Evolutionary conservation across 2,888 invertebrate species (phyloP).

Genomic region (Stenoptilia bipunctidactyla): DNA sequence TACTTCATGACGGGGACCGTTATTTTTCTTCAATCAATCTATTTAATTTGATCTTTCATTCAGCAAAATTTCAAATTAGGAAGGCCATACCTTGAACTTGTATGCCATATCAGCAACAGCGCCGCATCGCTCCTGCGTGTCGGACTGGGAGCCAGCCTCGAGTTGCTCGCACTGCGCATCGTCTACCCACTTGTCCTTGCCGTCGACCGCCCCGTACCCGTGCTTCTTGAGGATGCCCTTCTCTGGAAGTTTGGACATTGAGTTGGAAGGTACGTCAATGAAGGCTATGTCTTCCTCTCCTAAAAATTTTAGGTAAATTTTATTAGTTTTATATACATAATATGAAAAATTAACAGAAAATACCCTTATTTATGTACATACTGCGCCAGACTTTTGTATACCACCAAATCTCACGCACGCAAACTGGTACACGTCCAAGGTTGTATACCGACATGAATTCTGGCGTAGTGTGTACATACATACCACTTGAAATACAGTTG

Average conservation of each 20-base stretch:
- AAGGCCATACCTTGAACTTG: constrained; percentile 85
- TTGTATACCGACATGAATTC: no score
- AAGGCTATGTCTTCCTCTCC: constrained; percentile 87
- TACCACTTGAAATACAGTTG: no score
- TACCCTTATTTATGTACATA: no score
- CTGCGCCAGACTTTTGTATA: no score
- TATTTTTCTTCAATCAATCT: no score
- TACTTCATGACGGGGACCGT: no score
- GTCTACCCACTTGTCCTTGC: constrained; percentile 82
- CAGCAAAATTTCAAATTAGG: no score
- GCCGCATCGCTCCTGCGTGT: constrained; percentile 76
- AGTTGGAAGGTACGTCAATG: constrained; percentile 84
- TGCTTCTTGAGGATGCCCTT: constrained; percentile 94
- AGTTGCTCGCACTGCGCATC: constrained; percentile 80
- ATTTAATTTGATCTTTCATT: no score
- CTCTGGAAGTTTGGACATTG: constrained; percentile 83
- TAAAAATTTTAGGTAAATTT: constrained; percentile 31
- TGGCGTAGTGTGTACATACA: no score
- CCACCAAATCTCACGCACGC: no score
- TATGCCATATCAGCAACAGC: constrained; percentile 85
- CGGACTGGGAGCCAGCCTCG: constrained; percentile 76
- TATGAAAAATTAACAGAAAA: not conserved
- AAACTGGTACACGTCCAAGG: no score
- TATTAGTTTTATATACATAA: not conserved
- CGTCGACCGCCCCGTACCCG: constrained; percentile 81